Conservation (phyloP, 1,140 invertebrate species). For the Neotoxoptera formosana region DNA sequence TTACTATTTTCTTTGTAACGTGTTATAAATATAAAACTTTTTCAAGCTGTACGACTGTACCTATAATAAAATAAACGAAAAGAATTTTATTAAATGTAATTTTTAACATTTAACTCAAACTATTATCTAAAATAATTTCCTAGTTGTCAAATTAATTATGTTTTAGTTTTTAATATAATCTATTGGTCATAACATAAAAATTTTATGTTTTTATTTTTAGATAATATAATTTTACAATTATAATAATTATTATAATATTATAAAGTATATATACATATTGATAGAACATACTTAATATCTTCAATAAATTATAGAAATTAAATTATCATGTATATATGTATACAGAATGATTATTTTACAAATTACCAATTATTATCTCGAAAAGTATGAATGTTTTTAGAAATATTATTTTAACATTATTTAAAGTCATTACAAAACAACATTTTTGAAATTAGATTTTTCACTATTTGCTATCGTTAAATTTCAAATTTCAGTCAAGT, state of each 20-base stretch:
- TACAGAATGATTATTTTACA: background rate
- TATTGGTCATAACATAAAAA: background rate
- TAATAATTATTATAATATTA: conserved; percentile 35
- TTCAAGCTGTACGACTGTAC: background rate
- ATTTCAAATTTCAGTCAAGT: background rate
- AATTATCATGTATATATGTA: background rate
- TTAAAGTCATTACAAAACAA: too few species aligned
- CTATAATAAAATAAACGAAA: background rate
- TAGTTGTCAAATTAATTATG: background rate
- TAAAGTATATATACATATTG: background rate
- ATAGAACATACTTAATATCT: background rate
- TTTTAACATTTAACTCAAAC: background rate
- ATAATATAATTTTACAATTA: conserved; percentile 21
- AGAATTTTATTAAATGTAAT: background rate
- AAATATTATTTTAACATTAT: too few species aligned
- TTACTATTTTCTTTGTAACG: background rate
- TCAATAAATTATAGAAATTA: background rate
- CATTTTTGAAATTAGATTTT: background rate
- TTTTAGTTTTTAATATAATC: background rate
- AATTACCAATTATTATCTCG: background rate
- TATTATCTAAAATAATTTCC: background rate
- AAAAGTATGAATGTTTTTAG: too few species aligned
- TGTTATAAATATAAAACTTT: background rate
- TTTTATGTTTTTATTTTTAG: background rate
- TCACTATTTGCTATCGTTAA: background rate